These are phyloP conservation scores for Volucella inanis DNA, from an alignment of 2,888 invertebrate genomes.

Conservation along the genomic window DNA sequence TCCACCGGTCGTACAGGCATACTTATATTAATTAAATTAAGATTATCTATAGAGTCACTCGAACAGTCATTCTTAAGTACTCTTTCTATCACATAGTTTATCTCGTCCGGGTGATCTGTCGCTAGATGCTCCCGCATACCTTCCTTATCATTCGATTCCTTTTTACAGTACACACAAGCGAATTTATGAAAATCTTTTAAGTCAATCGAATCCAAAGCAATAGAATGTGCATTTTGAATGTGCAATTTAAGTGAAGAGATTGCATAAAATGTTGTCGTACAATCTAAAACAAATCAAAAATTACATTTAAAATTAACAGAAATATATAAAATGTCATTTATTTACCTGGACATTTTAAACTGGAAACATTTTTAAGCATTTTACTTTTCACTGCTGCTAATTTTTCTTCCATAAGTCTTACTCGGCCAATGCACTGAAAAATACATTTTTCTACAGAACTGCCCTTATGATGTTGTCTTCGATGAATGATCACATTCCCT, in stretches of 20 bases:
- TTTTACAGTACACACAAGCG: constrained; percentile 48
- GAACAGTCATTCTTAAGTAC: constrained; percentile 16
- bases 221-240: constrained; percentile 27
- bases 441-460: constrained; percentile 13
- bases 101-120: constrained; percentile 50
- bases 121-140: constrained; percentile 46
- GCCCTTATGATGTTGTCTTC: constrained; percentile 7
- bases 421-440: constrained; percentile 32
- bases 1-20: background rate
- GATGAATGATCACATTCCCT: constrained; percentile 48
- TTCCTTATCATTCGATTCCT: constrained; percentile 9
- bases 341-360: constrained; percentile 55
- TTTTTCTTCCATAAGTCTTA: constrained; percentile 3
- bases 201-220: background rate
- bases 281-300: constrained; percentile 40
- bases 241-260: constrained; percentile 32
- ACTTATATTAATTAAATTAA: constrained; percentile 28
- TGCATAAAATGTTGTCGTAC: constrained; percentile 37
- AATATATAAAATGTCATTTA: background rate
- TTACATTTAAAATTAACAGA: background rate
- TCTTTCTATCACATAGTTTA: constrained; percentile 37
- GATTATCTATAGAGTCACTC: constrained; percentile 45
- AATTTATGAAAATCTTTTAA: background rate
- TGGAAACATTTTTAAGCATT: constrained; percentile 22
- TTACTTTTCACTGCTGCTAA: constrained; percentile 15